Evolutionary conservation across 2,888 invertebrate genomes (phyloP).

Genomic region (Lepas anatifera): DNA sequence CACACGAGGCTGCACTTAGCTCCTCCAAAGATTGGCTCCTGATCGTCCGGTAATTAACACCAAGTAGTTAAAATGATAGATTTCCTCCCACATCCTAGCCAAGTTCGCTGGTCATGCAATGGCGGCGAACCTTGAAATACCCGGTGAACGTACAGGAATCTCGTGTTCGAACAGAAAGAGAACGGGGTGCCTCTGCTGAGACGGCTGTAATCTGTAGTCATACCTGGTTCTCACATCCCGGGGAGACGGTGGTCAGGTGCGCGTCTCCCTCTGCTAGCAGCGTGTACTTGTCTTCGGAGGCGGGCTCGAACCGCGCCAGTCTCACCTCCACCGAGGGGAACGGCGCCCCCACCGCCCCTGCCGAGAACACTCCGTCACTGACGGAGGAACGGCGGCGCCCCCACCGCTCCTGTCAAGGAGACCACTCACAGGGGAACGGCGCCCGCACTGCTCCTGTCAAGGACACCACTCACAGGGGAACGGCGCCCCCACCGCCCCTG

Average conservation of each 20-base stretch:
- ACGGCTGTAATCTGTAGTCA: too few relatives aligned
- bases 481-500: neutral
- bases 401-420: neutral
- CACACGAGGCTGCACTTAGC: too few relatives aligned
- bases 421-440: neutral
- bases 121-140: too few relatives aligned
- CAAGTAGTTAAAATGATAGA: too few relatives aligned
- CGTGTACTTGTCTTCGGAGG: slow-evolving; percentile 16
- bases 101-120: too few relatives aligned
- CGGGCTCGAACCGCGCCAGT: slow-evolving; percentile 35
- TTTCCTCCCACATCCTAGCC: too few relatives aligned
- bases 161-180: too few relatives aligned
- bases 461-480: neutral
- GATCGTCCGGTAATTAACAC: too few relatives aligned
- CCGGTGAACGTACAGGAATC: too few relatives aligned
- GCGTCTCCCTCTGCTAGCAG: slow-evolving; percentile 25
- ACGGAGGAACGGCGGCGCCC: too few relatives aligned
- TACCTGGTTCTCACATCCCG: slow-evolving; percentile 10
- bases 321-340: slow-evolving; percentile 50
- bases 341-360: neutral
- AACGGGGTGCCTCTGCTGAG: too few relatives aligned
- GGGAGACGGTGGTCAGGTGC: neutral
- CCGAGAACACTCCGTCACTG: neutral
- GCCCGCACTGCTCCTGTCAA: neutral
- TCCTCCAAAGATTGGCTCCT: too few relatives aligned